Conservation (phyloP, 1,140 invertebrate species). For the Drosophila mauritiana region DNA sequence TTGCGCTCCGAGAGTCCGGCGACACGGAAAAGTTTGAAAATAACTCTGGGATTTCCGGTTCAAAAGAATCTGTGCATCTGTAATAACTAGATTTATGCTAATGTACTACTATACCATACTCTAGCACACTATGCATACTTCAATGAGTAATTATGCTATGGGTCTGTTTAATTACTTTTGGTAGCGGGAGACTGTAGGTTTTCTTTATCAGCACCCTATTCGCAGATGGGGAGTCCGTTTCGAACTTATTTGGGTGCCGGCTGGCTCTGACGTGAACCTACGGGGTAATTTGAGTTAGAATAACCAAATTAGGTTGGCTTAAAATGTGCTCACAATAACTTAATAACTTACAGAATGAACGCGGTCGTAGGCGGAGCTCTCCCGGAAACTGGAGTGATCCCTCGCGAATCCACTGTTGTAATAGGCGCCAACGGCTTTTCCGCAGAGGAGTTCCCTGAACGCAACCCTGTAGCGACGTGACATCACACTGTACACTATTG, state of each 20-base stretch:
- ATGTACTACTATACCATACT: no score
- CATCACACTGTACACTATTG: constrained; percentile 96
- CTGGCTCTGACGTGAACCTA: constrained; percentile 52
- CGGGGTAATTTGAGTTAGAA: not conserved
- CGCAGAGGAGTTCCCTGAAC: constrained; percentile 90
- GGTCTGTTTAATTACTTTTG: constrained; percentile 33
- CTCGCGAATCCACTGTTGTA: constrained; percentile 85
- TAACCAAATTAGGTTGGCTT: not conserved
- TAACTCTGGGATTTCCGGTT: not conserved
- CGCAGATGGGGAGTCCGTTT: constrained; percentile 28
- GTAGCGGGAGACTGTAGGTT: constrained; percentile 52
- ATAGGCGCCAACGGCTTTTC: constrained; percentile 79
- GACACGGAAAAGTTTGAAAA: not conserved
- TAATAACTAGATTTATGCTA: not conserved
- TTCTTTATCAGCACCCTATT: constrained; percentile 52
- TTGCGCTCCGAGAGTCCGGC: not conserved
- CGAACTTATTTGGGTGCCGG: constrained; percentile 26
- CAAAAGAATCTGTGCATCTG: not conserved
- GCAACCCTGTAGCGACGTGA: constrained; percentile 92
- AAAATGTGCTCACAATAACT: not conserved
- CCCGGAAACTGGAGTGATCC: constrained; percentile 87
- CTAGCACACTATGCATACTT: no score
- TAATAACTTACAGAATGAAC: constrained; percentile 61
- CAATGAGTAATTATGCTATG: no score
- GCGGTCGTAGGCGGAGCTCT: constrained; percentile 82